Evolutionary conservation across 2,888 invertebrate genomes (phyloP).

Genomic region (Nephrotoma appendiculata): DNA sequence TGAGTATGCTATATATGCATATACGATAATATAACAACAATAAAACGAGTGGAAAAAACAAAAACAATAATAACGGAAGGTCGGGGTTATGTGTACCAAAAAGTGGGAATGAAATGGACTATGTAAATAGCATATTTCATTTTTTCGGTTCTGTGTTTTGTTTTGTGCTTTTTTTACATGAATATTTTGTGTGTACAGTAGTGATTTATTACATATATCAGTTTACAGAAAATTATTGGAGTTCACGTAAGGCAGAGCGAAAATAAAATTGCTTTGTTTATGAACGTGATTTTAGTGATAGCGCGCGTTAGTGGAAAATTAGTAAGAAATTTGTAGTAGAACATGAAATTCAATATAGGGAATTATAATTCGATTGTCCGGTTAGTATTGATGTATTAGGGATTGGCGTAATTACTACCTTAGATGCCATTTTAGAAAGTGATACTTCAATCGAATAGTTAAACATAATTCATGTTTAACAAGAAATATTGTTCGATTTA

Average conservation of each 20-base stretch:
- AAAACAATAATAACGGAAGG: conserved; percentile 1
- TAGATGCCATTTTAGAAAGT: too few relatives aligned
- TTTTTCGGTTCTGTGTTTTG: background rate
- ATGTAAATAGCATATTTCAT: conserved; percentile 3
- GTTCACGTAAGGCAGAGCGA: background rate
- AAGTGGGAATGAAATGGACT: conserved; percentile 4
- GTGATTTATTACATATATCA: background rate
- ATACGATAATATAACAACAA: background rate
- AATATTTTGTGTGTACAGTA: background rate
- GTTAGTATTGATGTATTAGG: background rate
- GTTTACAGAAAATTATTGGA: background rate
- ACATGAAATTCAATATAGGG: background rate
- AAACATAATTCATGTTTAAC: too few relatives aligned
- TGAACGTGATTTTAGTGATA: background rate
- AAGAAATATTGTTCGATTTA: too few relatives aligned
- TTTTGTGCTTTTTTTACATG: background rate
- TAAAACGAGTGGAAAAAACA: background rate
- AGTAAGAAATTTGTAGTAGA: background rate
- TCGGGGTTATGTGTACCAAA: background rate
- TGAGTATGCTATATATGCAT: background rate
- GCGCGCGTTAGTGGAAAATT: background rate
- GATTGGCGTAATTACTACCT: too few relatives aligned
- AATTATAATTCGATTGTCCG: background rate
- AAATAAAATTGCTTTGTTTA: background rate
- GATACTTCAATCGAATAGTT: too few relatives aligned